phyloP scores from a whole-genome alignment of 2,797 vertebrate species.

The Luscinia luscinia region DNA sequence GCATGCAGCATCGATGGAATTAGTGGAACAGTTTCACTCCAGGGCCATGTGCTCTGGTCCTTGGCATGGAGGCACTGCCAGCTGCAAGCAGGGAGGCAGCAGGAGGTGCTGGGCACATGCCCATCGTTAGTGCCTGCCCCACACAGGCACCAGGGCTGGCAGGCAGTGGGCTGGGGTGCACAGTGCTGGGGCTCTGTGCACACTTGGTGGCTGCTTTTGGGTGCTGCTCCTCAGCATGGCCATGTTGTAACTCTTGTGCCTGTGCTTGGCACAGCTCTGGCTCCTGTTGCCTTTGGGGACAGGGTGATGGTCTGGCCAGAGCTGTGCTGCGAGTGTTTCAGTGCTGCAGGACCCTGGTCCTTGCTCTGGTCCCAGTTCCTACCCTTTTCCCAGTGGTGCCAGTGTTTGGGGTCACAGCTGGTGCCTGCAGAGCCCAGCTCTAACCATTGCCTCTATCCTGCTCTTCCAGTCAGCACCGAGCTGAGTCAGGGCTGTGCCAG shows the following conservation, averaged over 20 bases:
- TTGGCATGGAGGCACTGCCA: rapidly evolving
- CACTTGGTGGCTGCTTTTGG: neutral
- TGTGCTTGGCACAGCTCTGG: rapidly evolving
- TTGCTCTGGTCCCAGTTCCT: rapidly evolving
- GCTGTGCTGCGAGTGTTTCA: rapidly evolving
- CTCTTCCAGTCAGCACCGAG: constrained; percentile 88
- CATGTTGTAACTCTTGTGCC: rapidly evolving
- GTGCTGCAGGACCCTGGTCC: neutral
- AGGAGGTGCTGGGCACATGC: neutral
- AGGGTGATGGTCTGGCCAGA: rapidly evolving
- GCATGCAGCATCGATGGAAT: neutral
- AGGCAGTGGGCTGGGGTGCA: neutral
- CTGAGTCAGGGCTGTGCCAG: constrained; percentile 90
- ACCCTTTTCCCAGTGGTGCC: rapidly evolving
- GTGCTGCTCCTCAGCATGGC: neutral
- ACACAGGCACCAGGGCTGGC: rapidly evolving
- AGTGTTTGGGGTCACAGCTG: rapidly evolving
- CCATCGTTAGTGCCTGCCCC: rapidly evolving
- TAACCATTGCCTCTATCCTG: neutral
- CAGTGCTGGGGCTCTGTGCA: neutral
- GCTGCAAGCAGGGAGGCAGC: neutral
- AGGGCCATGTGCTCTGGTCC: rapidly evolving
- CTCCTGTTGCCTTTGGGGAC: rapidly evolving
- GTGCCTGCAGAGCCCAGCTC: neutral
- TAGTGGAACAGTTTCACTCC: rapidly evolving